Evolutionary conservation across 2,113 vertebrate species (phyloP).

Genomic region (Astur gentilis): DNA sequence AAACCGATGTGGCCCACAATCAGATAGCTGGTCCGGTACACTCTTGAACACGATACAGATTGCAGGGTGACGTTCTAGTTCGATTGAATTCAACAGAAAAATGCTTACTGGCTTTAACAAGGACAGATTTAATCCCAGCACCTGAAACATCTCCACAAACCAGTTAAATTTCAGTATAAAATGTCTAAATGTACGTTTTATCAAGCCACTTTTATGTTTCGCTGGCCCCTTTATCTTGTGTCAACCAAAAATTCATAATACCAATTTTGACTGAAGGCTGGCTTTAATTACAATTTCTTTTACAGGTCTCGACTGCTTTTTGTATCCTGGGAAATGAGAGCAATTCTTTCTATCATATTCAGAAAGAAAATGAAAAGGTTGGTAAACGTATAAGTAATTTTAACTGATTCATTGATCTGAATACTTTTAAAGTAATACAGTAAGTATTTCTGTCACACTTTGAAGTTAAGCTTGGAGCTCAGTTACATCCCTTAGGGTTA

Average conservation of each 20-base stretch:
- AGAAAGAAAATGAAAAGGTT: slow-evolving; percentile 71
- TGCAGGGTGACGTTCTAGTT: not conserved
- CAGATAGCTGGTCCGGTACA: not conserved
- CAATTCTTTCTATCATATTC: slow-evolving; percentile 56
- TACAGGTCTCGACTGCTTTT: slow-evolving; percentile 61
- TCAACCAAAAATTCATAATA: slow-evolving; percentile 64
- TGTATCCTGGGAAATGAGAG: slow-evolving; percentile 45
- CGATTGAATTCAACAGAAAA: not conserved
- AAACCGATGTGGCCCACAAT: not conserved
- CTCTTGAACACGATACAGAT: not conserved
- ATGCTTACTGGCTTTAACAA: slow-evolving; percentile 4
- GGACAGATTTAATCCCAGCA: not conserved
- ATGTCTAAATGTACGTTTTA: slow-evolving; percentile 47
- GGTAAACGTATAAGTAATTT: slow-evolving; percentile 70
- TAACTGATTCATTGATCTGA: slow-evolving; percentile 75
- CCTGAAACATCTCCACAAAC: not conserved
- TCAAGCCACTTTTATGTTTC: slow-evolving; percentile 67
- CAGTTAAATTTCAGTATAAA: slow-evolving; percentile 45
- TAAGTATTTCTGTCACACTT: slow-evolving; percentile 73
- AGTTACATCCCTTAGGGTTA: slow-evolving; percentile 68
- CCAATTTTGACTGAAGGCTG: slow-evolving; percentile 32
- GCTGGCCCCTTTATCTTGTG: slow-evolving; percentile 47
- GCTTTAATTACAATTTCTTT: slow-evolving; percentile 66
- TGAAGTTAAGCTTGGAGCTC: slow-evolving; percentile 71
- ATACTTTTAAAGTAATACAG: slow-evolving; percentile 70